Percentiles rank a stretch among this genome's conserved stretches.
Evolutionary conservation across 2,888 invertebrate species (phyloP).

Genomic region (Cantharis rufa): DNA sequence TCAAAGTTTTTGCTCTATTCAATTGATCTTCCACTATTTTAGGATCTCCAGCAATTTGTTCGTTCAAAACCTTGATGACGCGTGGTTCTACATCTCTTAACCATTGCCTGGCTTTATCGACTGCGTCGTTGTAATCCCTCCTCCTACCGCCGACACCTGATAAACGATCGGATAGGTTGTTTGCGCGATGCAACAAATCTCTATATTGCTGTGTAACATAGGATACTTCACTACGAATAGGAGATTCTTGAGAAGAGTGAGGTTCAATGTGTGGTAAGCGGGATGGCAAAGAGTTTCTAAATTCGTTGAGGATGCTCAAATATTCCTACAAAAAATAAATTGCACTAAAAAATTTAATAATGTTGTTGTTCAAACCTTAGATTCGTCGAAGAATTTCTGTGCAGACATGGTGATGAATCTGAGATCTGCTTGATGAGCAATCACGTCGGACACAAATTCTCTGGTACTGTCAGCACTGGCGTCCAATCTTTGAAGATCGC

Average conservation of each 20-base stretch:
- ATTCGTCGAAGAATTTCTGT: constrained; percentile 94
- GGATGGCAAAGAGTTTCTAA: constrained; percentile 81
- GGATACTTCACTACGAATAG: constrained; percentile 78
- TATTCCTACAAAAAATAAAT: constrained; percentile 66
- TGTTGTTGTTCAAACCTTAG: constrained; percentile 68
- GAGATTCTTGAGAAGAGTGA: constrained; percentile 69
- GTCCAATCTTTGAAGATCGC: constrained; percentile 73
- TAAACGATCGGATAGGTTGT: constrained; percentile 79
- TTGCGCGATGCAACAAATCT: constrained; percentile 81
- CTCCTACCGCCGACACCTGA: constrained; percentile 78
- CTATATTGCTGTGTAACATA: constrained; percentile 78
- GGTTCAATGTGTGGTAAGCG: constrained; percentile 80
- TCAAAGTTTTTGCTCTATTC: constrained; percentile 78
- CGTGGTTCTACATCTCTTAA: constrained; percentile 77
- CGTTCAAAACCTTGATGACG: constrained; percentile 75
- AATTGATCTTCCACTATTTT: constrained; percentile 87
- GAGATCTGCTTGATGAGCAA: constrained; percentile 93
- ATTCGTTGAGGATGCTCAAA: constrained; percentile 80
- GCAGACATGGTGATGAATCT: constrained; percentile 95
- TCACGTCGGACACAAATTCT: constrained; percentile 90
- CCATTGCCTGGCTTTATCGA: constrained; percentile 83
- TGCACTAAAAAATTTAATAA: background rate
- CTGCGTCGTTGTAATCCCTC: constrained; percentile 78
- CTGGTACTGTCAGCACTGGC: constrained; percentile 79
- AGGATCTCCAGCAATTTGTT: constrained; percentile 85